Base-by-base conservation (phyloP, 2,888 invertebrate species). In the Phlogophora meticulosa region DNA sequence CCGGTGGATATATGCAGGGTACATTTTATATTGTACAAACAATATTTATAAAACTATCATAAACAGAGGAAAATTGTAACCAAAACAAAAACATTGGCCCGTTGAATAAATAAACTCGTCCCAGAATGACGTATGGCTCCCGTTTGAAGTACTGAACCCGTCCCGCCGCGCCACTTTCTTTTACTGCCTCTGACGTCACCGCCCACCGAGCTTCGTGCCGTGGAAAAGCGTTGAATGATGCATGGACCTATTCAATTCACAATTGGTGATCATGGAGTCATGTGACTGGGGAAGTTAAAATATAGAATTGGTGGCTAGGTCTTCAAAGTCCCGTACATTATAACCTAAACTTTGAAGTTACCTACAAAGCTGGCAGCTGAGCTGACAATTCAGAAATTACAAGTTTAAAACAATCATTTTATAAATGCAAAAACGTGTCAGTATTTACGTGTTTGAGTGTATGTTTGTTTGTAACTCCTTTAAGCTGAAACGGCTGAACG, bases 21-120 rank as follows among this genome's bases (percentile, higher is more conserved):
- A 11, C 40, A n/a, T n/a, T n/a, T n/a, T n/a, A n/a, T 40, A 7
- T 17, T n/a, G 4, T 32, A 53, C 34, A 22, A 32, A 51, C 20
- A 22, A 68, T 58, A 71, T 56, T 45, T 36, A 36, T 38, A 53
- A 46, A 55, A 28, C 60, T 15, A 24, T 32, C 17, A 66, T 73
- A 76, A 72, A 58, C 40, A 38, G 24, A 70, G 46, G 36, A 36
- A 73, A 66, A 58, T 78, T 46, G 3, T 43, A 36, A 22, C 53
- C 55, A 51, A 78, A 67, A 61, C 75, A 55, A 75, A 78, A 73
- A 65, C 67, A 74, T 32, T 24, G 24, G 32, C 24, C 24, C 32
- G 57, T 48, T 76, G 67, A 72, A 79, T 76, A 75, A 80, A 79
- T 79, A 72, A 78, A 55, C 57, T 51, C 40, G 32, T 58, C 34